Evolutionary conservation across 2,113 vertebrate species (phyloP).

Genomic region (Cephalopholis sonnerati): DNA sequence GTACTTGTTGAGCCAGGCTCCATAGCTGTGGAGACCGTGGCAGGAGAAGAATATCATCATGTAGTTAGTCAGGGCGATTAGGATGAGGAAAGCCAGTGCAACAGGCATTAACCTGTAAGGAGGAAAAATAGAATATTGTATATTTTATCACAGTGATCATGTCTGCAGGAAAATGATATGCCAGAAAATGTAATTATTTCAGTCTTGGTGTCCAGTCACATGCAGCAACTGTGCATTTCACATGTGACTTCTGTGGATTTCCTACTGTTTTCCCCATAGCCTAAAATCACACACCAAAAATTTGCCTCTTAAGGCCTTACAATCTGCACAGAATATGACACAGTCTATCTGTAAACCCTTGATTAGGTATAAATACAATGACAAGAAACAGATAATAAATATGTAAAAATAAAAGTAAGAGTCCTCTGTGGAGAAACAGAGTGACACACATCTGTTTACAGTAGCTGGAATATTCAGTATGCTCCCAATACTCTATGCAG

Average conservation of each 20-base stretch:
- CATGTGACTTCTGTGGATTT: neutral
- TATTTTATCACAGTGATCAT: neutral
- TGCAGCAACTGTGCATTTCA: neutral
- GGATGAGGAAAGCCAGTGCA: conserved; percentile 79
- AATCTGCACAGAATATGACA: neutral
- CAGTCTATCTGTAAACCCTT: too few relatives aligned
- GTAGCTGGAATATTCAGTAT: neutral
- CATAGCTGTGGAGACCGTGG: conserved; percentile 75
- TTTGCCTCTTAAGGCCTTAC: neutral
- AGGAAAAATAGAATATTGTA: neutral
- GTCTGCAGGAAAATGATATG: neutral
- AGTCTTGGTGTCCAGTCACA: neutral
- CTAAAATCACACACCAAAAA: neutral
- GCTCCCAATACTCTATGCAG: neutral
- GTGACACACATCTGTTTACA: neutral
- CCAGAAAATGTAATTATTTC: neutral
- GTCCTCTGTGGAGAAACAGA: neutral
- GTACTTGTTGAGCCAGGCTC: conserved; percentile 82
- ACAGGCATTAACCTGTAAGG: conserved; percentile 51
- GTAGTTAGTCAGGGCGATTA: conserved; percentile 81
- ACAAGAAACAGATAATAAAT: neutral
- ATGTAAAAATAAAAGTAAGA: neutral
- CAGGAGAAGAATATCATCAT: conserved; percentile 84
- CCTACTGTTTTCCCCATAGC: too few relatives aligned
- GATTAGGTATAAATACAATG: neutral